A percentile compares a stretch with the other conserved stretches of the same genome.
phyloP scores from a whole-genome alignment of 2,113 vertebrate species.

The Coptodon bakossiorum region DNA sequence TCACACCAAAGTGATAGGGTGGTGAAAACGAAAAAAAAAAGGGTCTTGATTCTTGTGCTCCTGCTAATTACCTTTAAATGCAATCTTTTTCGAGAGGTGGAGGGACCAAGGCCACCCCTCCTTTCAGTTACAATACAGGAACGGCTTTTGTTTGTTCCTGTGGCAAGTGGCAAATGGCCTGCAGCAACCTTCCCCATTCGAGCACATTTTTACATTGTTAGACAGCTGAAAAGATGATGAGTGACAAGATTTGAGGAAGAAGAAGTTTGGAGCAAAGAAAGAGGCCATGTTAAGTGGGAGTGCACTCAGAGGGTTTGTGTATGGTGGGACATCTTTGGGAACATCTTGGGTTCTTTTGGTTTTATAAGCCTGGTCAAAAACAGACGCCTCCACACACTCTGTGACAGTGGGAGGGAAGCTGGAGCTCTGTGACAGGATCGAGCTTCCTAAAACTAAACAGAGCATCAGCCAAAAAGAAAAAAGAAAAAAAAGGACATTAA shows the following conservation, averaged over 20 bases:
- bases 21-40: background rate
- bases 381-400: background rate
- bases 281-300: background rate
- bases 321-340: background rate
- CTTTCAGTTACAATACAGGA: constrained; percentile 53
- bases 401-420: background rate
- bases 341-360: background rate
- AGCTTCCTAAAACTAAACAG: background rate
- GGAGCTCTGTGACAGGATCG: background rate
- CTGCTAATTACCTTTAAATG: constrained; percentile 46
- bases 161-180: constrained; percentile 62
- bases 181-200: constrained; percentile 6
- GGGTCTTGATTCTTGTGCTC: background rate
- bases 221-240: constrained; percentile 17
- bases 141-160: constrained; percentile 46
- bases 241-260: constrained; percentile 5
- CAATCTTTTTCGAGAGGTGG: background rate
- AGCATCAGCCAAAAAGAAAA: background rate
- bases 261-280: background rate
- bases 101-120: background rate
- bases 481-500: background rate
- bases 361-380: background rate
- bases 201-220: constrained; percentile 5
- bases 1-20: background rate
- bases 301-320: background rate